Percentiles rank a stretch among this genome's conserved stretches.
phyloP scores from a whole-genome alignment of 2,797 vertebrate genomes.

The Lophotriccus pileatus region DNA sequence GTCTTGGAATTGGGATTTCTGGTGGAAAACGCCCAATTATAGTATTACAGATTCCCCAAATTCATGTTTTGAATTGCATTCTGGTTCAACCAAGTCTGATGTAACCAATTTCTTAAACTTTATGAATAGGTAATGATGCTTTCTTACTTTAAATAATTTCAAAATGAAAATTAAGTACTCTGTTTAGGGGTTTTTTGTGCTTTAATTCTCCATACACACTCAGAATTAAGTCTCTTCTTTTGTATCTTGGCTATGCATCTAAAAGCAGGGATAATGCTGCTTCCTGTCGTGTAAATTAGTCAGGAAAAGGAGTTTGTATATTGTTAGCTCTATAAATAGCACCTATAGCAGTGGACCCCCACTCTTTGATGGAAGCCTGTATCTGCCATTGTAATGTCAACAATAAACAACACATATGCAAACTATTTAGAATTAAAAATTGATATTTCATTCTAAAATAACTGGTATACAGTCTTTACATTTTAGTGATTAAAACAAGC shows the following conservation, averaged over 20 bases:
- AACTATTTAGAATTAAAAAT: neutral
- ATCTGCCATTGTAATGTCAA: neutral
- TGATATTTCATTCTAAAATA: neutral
- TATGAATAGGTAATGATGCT: neutral
- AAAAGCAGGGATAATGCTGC: neutral
- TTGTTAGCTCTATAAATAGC: conserved; percentile 16
- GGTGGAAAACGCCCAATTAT: neutral
- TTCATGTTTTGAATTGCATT: neutral
- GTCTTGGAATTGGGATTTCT: neutral
- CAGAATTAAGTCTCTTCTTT: neutral
- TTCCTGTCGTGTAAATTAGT: neutral
- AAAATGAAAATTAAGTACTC: neutral
- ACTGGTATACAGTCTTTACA: neutral
- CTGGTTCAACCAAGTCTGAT: neutral
- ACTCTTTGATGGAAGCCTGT: neutral
- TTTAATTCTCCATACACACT: neutral
- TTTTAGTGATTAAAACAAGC: neutral
- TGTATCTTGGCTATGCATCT: neutral
- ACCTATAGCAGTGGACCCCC: neutral
- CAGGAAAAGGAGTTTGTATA: conserved; percentile 20
- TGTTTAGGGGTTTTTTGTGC: neutral
- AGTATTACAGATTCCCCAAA: neutral
- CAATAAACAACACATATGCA: neutral
- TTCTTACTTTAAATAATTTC: neutral
- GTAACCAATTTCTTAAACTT: neutral